These are phyloP conservation scores for Platygyra sinensis DNA, from an alignment of 64 coral and sea anemone species.

Conservation along the genomic window DNA sequence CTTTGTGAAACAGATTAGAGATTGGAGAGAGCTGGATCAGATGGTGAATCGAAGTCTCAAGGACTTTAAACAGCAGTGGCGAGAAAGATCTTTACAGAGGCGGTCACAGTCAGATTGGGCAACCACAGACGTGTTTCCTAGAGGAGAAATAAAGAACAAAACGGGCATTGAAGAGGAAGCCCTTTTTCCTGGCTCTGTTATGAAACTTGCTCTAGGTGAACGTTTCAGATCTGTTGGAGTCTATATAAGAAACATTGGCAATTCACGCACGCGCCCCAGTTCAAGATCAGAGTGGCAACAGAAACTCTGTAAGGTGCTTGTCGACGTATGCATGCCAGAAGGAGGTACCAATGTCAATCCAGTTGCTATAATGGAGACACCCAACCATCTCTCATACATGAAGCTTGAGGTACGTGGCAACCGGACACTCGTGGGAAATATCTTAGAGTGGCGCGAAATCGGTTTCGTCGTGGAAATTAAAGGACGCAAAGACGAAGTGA, in stretches of 20 bases:
- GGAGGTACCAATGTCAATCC: conserved; percentile 1
- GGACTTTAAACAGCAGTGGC: neutral
- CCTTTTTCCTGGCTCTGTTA: conserved; percentile 19
- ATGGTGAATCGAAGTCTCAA: neutral
- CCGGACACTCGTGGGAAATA: neutral
- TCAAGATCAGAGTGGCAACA: neutral
- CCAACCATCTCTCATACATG: conserved; percentile 40
- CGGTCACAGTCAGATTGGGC: neutral
- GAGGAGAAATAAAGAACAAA: neutral
- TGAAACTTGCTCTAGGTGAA: conserved; percentile 21
- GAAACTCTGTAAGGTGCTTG: conserved; percentile 37
- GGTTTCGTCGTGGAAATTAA: conserved; percentile 41
- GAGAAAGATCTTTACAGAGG: neutral
- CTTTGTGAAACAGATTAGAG: neutral
- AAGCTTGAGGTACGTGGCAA: neutral
- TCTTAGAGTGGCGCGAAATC: conserved; percentile 47
- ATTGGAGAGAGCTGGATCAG: conserved; percentile 8
- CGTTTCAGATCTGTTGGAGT: neutral
- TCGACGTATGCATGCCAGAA: neutral
- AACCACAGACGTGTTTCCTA: neutral
- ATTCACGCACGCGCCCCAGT: neutral
- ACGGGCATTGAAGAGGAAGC: neutral
- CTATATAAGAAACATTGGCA: neutral
- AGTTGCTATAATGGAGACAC: neutral
- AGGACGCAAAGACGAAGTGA: neutral